Evolutionary conservation across 1,140 invertebrate species (phyloP).

Genomic region (Nymphalis io): DNA sequence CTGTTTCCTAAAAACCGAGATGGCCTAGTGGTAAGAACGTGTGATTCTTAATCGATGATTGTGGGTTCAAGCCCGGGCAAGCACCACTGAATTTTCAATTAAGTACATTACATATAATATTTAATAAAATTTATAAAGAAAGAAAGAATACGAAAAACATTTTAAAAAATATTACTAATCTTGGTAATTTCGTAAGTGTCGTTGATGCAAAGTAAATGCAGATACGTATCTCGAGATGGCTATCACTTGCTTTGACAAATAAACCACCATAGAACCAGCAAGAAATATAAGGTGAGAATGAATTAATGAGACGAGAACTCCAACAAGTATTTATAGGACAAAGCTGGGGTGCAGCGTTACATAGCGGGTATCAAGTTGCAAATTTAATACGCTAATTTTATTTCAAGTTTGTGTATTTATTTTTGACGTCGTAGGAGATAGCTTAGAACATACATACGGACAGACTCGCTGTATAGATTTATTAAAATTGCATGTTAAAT

Average conservation of each 20-base stretch:
- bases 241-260: conserved; percentile 37
- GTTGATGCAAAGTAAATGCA: conserved; percentile 13
- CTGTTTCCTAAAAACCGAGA: too few species aligned
- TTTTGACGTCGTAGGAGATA: conserved; percentile 18
- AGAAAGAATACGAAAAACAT: background rate
- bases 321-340: conserved; percentile 35
- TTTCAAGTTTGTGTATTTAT: conserved; percentile 33
- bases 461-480: conserved; percentile 3
- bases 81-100: too few species aligned
- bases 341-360: conserved; percentile 33
- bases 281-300: conserved; percentile 39
- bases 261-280: conserved; percentile 29
- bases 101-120: background rate
- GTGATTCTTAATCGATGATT: too few species aligned
- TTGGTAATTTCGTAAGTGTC: background rate
- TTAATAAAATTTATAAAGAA: background rate
- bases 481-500: conserved; percentile 11
- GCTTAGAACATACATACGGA: conserved; percentile 15
- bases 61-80: too few species aligned
- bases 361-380: conserved; percentile 35
- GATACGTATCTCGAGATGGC: conserved; percentile 35
- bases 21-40: too few species aligned
- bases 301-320: conserved; percentile 39
- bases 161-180: conserved; percentile 1
- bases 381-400: conserved; percentile 39